A percentile compares a stretch with the other conserved stretches of the same genome.
Conservation (phyloP, 2,113 vertebrate genomes). For the Solea solea region DNA sequence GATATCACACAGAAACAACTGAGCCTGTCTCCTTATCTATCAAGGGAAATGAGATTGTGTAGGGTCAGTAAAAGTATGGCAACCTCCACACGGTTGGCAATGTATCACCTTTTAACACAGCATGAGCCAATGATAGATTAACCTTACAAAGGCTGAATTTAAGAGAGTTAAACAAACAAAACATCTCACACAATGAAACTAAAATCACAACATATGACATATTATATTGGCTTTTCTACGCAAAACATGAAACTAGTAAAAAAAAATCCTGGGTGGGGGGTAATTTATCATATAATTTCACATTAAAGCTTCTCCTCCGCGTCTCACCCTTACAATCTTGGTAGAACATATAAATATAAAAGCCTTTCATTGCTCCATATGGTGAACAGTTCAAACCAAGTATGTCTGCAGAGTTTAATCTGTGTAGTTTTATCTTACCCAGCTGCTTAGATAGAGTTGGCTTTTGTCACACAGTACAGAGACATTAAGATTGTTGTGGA, state of each 20-base stretch:
- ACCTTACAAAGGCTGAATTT: slow-evolving; percentile 25
- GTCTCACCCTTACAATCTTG: slow-evolving; percentile 8
- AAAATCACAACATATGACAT: slow-evolving; percentile 33
- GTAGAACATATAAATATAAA: slow-evolving; percentile 49
- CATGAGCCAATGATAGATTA: slow-evolving; percentile 29
- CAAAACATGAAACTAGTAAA: slow-evolving; percentile 50
- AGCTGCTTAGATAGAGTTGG: slow-evolving; percentile 4
- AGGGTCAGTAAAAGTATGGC: slow-evolving; percentile 31
- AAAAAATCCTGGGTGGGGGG: slow-evolving; percentile 7
- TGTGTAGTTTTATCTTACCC: slow-evolving; percentile 28
- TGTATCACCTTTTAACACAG: slow-evolving; percentile 24
- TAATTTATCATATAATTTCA: slow-evolving; percentile 35
- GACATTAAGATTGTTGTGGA: slow-evolving; percentile 40
- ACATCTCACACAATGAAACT: slow-evolving; percentile 41
- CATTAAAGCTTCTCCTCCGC: slow-evolving; percentile 24
- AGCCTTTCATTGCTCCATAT: slow-evolving; percentile 59
- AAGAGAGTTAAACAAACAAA: background rate
- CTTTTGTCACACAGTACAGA: slow-evolving; percentile 28
- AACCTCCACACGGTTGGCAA: slow-evolving; percentile 37
- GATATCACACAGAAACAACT: slow-evolving; percentile 23
- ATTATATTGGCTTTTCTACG: slow-evolving; percentile 43
- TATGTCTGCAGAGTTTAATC: slow-evolving; percentile 46
- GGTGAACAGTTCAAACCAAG: slow-evolving; percentile 63
- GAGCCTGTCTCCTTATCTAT: slow-evolving; percentile 27
- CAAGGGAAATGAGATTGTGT: slow-evolving; percentile 33